Evolutionary conservation across 2,888 invertebrate genomes (phyloP).

Genomic region (Callyntrura sp.): DNA sequence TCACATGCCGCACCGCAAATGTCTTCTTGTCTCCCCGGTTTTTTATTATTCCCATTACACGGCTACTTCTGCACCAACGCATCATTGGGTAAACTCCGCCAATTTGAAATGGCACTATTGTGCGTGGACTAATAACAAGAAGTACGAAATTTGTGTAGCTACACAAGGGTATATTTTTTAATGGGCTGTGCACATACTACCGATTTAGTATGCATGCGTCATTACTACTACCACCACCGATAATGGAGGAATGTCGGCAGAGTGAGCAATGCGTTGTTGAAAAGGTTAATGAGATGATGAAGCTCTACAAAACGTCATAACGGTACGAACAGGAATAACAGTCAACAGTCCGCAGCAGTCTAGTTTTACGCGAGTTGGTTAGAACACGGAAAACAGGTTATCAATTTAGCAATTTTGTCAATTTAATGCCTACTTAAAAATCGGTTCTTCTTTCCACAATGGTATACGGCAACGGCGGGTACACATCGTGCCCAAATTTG

Average conservation of each 20-base stretch:
- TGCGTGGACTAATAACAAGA: not conserved
- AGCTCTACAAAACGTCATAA: constrained; percentile 2
- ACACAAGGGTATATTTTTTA: not conserved
- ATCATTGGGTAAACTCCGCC: not conserved
- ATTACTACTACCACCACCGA: not conserved
- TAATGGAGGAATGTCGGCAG: not conserved
- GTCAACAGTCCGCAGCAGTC: not conserved
- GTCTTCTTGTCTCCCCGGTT: constrained; percentile 35
- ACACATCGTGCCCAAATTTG: too few relatives aligned
- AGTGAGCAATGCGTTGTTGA: constrained; percentile 21
- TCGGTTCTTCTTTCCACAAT: not conserved
- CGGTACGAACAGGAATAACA: not conserved
- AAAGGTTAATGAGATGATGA: constrained; percentile 39
- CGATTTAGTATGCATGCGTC: not conserved
- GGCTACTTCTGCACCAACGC: not conserved
- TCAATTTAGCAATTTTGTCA: not conserved
- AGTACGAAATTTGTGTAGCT: not conserved
- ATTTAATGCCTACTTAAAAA: not conserved
- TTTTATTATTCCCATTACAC: constrained; percentile 31
- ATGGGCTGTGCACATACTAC: not conserved
- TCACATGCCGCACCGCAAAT: constrained; percentile 31
- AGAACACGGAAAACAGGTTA: not conserved
- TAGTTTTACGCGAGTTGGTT: not conserved
- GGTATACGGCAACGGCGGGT: too few relatives aligned
- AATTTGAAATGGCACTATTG: not conserved